Percentiles rank a stretch among this genome's conserved stretches.
phyloP scores from a whole-genome alignment of 2,888 invertebrate genomes.

The Platycnemis pennipes region DNA sequence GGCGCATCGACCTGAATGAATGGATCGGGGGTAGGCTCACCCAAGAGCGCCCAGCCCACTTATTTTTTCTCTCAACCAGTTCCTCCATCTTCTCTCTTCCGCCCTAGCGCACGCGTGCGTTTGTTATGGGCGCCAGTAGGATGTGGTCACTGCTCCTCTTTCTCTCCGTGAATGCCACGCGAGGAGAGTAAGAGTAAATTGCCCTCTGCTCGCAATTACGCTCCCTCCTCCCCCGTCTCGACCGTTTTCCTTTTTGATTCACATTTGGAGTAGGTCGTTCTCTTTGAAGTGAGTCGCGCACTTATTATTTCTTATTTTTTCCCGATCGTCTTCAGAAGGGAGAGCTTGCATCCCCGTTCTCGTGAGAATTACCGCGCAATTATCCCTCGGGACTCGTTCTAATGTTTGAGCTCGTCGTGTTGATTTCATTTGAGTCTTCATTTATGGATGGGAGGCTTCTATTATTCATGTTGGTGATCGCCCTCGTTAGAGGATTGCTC shows the following conservation, averaged over 20 bases:
- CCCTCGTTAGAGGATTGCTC: no score
- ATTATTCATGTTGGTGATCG: not conserved
- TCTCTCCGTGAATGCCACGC: not conserved
- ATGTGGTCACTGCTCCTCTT: not conserved
- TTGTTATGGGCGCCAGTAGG: not conserved
- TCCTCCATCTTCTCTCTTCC: not conserved
- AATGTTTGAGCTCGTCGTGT: not conserved
- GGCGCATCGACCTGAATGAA: slow-evolving; percentile 40
- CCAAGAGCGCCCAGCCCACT: not conserved
- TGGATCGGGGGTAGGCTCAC: slow-evolving; percentile 44
- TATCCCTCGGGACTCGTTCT: not conserved
- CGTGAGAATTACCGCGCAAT: not conserved
- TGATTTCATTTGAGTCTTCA: not conserved
- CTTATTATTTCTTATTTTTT: not conserved
- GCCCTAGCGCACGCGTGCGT: not conserved
- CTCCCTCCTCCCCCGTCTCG: not conserved
- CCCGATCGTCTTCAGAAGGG: no score
- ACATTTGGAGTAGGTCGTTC: not conserved
- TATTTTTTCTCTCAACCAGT: not conserved
- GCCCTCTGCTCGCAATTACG: not conserved
- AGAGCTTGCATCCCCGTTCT: not conserved
- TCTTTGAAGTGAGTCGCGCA: not conserved
- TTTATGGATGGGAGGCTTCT: not conserved
- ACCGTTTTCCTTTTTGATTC: not conserved
- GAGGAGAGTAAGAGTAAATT: slow-evolving; percentile 41